Base-by-base conservation (phyloP, 2,797 vertebrate species). In the Diceros bicornis region DNA sequence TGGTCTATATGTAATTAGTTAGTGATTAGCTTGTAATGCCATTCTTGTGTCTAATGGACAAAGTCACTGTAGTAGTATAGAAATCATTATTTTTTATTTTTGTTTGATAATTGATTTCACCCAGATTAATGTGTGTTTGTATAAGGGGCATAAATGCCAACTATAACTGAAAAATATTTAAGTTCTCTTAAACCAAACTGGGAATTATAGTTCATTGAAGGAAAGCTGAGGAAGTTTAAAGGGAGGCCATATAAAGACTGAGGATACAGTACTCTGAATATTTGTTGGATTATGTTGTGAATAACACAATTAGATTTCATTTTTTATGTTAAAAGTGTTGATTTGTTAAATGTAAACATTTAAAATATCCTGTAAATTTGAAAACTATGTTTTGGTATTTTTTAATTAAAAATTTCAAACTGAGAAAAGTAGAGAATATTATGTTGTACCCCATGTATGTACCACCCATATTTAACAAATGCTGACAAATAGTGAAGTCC, bases 51-150 rank as follows among this genome's bases (percentile, higher is more conserved):
- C 41, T 77, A 57, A 29, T 62, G 34, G 44, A 4, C 55, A 72
- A 11, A 86, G 61, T 77, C 27, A 87, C 23, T 82, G 4, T 55
- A 79, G 47, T 72, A 86, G 29, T 50, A 27, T 6, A 88, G 82
- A 77, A 91, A 57, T 57, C 4, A 50, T 47, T 18, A 68, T n/a
- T 89, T 93, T 85, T 85, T 16, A 66, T 37, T 94, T 91, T 94
- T 62, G 41, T 92, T 91, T 91, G 68, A 82, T 82, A 86, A 55
- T 79, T 87, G 41, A 89, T 75, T 84, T 88, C 13, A 87, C 13
- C 37, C 32, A 84, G 21, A 84, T 83, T 64, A 64, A 50, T 57
- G 68, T 14, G 71, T 57, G 44, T 77, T 82, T 77, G n/a, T 89
- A 50, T 88, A 71, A 71, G 55, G 64, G n/a, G 27, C 32, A 55